Conservation (phyloP, 23 tunicate species). For the Pegea sp. region DNA sequence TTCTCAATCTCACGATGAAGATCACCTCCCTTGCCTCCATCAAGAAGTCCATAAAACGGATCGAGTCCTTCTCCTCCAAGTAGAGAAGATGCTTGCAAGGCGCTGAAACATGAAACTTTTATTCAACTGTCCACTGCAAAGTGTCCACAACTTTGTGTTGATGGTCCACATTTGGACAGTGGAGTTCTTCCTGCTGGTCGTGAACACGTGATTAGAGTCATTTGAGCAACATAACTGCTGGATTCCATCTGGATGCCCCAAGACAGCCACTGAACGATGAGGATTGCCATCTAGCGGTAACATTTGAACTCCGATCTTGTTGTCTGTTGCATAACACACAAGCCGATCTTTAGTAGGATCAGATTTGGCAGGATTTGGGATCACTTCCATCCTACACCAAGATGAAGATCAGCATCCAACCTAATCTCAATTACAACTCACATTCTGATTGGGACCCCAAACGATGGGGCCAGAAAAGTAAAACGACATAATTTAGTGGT, state of each 20-base stretch:
- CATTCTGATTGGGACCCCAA: slow-evolving; percentile 36
- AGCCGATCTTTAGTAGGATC: slow-evolving; percentile 19
- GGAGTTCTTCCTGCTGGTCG: slow-evolving; percentile 62
- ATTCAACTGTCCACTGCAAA: not conserved
- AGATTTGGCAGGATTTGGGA: slow-evolving; percentile 10
- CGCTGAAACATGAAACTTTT: slow-evolving; percentile 6
- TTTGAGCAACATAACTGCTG: slow-evolving; percentile 24
- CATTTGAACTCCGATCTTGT: slow-evolving; percentile 67
- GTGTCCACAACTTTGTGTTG: slow-evolving; percentile 12
- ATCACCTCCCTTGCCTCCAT: slow-evolving; percentile 69
- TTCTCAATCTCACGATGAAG: slow-evolving; percentile 69
- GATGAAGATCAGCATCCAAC: not conserved
- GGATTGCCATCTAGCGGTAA: slow-evolving; percentile 91
- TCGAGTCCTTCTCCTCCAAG: slow-evolving; percentile 73
- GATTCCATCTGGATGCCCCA: slow-evolving; percentile 40
- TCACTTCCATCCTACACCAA: slow-evolving; percentile 11
- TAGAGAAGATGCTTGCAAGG: slow-evolving; percentile 47
- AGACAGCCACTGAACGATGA: slow-evolving; percentile 42
- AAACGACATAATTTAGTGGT: slow-evolving; percentile 89
- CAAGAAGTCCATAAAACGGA: slow-evolving; percentile 79
- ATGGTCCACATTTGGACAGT: slow-evolving; percentile 76
- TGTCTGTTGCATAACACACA: slow-evolving; percentile 40
- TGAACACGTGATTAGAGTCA: slow-evolving; percentile 44
- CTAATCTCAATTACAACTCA: slow-evolving; percentile 3
- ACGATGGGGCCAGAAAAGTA: slow-evolving; percentile 68